phyloP scores from a whole-genome alignment of 2,113 vertebrate genomes.

The Eira barbara region DNA sequence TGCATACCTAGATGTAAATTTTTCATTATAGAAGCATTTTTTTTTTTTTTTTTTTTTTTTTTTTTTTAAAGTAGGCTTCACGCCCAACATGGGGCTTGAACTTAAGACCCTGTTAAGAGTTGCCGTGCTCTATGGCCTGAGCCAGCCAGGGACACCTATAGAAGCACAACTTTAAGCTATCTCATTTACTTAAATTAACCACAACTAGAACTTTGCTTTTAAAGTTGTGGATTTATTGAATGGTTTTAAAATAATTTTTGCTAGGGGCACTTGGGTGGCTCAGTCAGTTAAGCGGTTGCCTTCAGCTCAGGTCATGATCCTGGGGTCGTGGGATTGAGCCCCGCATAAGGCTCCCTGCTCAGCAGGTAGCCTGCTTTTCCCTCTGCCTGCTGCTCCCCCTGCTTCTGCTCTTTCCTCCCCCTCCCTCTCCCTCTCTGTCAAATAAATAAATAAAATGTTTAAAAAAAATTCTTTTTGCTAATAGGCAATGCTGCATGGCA shows the following conservation, averaged over 20 bases:
- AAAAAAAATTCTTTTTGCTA: conserved; percentile 30
- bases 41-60: background rate
- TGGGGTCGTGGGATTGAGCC: too few species aligned
- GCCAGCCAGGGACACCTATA: background rate
- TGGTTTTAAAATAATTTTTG: conserved; percentile 54
- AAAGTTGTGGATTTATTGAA: background rate
- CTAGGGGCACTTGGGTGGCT: background rate
- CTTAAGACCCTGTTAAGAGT: background rate
- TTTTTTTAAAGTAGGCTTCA: background rate
- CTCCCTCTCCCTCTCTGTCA: too few species aligned
- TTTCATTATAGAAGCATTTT: background rate
- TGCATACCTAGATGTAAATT: background rate
- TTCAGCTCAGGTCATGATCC: too few species aligned
- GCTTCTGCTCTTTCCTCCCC: too few species aligned
- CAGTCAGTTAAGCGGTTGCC: too few species aligned
- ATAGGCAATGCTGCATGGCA: conserved; percentile 88
- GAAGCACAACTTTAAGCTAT: background rate
- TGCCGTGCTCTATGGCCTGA: background rate
- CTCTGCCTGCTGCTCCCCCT: too few species aligned
- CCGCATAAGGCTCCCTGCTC: too few species aligned
- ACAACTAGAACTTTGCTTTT: background rate
- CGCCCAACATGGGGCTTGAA: background rate
- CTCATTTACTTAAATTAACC: background rate
- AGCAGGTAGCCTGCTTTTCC: too few species aligned
- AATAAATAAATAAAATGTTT: too few species aligned